Percentiles rank a stretch among this genome's conserved stretches.
phyloP scores from a whole-genome alignment of 2,888 invertebrate genomes.

The Omphaloscelis lunosa region DNA sequence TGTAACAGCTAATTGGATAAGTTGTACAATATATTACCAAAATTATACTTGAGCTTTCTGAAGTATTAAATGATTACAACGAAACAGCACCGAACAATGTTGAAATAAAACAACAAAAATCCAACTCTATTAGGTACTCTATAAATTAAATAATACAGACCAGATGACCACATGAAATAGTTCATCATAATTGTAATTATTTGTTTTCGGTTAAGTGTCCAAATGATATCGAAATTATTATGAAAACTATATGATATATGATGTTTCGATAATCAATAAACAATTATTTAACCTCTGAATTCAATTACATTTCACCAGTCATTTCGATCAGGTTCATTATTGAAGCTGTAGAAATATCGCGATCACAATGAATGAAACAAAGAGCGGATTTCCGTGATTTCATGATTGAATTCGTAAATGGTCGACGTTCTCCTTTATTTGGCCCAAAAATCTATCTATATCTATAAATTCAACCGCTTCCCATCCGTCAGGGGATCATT shows the following conservation, averaged over 20 bases:
- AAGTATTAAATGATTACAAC: not conserved
- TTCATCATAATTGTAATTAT: not conserved
- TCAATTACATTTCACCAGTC: conserved; percentile 33
- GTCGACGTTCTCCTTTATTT: conserved; percentile 1
- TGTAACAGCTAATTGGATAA: conserved; percentile 15
- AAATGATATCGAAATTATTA: not conserved
- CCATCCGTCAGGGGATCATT: conserved; percentile 16
- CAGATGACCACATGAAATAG: not conserved
- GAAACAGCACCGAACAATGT: not conserved
- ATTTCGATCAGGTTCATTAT: conserved; percentile 30
- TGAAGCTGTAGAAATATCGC: conserved; percentile 34
- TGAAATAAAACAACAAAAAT: not conserved
- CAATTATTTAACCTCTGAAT: conserved; percentile 24
- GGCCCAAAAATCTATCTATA: not conserved
- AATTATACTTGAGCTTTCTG: not conserved
- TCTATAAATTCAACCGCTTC: conserved; percentile 5
- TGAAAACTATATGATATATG: not conserved
- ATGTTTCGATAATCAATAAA: conserved; percentile 16
- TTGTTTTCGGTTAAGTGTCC: not conserved
- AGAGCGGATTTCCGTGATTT: conserved; percentile 44
- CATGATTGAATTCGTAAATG: conserved; percentile 42
- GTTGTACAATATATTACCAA: not conserved
- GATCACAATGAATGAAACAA: conserved; percentile 50
- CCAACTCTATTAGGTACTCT: not conserved
- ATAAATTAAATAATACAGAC: not conserved